A percentile compares a stretch with the other conserved stretches of the same genome.
Evolutionary conservation across 1,140 invertebrate genomes (phyloP).

Genomic region (Pachyrhynchus sulphureomaculatus): DNA sequence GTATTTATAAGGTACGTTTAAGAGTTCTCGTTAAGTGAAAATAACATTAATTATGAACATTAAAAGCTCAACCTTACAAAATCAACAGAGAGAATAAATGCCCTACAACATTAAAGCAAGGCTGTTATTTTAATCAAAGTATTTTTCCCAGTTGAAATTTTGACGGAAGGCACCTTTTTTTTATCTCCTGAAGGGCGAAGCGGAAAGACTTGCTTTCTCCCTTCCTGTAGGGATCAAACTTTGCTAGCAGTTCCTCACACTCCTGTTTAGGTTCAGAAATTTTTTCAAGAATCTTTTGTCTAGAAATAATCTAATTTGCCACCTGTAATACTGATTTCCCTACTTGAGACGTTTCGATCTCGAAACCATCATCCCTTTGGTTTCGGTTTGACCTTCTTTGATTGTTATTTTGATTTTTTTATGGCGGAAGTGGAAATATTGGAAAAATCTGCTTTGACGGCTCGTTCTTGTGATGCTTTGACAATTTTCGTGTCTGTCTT

Average conservation of each 20-base stretch:
- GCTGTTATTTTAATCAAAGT: too few species aligned
- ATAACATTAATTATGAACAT: too few species aligned
- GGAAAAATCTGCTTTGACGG: constrained; percentile 57
- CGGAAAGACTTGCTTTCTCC: constrained; percentile 69
- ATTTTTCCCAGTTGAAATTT: too few species aligned
- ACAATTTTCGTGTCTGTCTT: constrained; percentile 46
- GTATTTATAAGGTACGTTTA: too few species aligned
- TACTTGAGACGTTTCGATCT: constrained; percentile 67
- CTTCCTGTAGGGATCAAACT: constrained; percentile 51
- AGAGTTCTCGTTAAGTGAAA: too few species aligned
- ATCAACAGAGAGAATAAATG: too few species aligned
- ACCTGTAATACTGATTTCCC: constrained; percentile 71
- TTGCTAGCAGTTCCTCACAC: constrained; percentile 37
- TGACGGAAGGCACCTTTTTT: too few species aligned
- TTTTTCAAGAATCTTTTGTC: constrained; percentile 48
- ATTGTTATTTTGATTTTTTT: not conserved
- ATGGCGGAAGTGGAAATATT: constrained; percentile 7
- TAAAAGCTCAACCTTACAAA: too few species aligned
- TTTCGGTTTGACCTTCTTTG: too few species aligned
- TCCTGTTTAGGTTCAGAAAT: constrained; percentile 40
- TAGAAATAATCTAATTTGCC: constrained; percentile 69
- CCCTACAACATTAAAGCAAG: too few species aligned
- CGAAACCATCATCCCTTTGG: constrained; percentile 63
- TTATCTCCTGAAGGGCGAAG: constrained; percentile 65
- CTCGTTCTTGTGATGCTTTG: constrained; percentile 3